phyloP scores from a whole-genome alignment of 2,113 vertebrate genomes.

The Melanostigma gelatinosum region DNA sequence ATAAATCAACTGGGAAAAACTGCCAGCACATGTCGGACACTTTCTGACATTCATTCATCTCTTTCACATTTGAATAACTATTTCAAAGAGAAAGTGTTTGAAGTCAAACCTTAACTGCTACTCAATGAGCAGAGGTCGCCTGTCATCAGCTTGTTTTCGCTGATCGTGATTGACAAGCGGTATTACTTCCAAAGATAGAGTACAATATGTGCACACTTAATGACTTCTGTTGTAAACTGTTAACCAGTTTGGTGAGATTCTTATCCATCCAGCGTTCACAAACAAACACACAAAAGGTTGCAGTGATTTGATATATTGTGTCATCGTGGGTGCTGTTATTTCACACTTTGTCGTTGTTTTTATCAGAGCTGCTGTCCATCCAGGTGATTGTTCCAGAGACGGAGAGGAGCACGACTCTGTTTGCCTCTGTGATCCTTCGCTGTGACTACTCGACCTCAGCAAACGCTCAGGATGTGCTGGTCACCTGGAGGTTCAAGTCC shows the following conservation, averaged over 20 bases:
- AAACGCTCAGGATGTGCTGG: constrained; percentile 87
- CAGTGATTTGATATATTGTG: neutral
- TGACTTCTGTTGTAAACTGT: constrained; percentile 22
- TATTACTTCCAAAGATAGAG: constrained; percentile 8
- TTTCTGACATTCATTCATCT: neutral
- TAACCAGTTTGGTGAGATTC: constrained; percentile 68
- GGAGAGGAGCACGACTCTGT: constrained; percentile 87
- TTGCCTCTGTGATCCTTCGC: constrained; percentile 86
- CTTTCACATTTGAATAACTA: neutral
- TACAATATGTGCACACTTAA: neutral
- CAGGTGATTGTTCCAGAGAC: constrained; percentile 88
- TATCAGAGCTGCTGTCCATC: constrained; percentile 86
- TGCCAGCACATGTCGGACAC: neutral
- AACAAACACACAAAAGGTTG: neutral
- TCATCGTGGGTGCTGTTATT: neutral
- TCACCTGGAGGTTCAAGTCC: constrained; percentile 95
- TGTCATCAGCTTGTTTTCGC: constrained; percentile 21
- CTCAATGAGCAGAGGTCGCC: neutral
- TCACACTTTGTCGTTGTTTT: neutral
- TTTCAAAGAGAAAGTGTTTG: neutral
- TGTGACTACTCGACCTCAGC: constrained; percentile 96
- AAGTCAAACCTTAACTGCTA: neutral
- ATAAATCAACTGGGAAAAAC: neutral
- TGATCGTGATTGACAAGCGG: constrained; percentile 29
- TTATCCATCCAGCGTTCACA: neutral